Percentiles rank a stretch among this genome's conserved stretches.
Conservation (phyloP, 2,797 vertebrate species). For the Etheostoma perlongum region DNA sequence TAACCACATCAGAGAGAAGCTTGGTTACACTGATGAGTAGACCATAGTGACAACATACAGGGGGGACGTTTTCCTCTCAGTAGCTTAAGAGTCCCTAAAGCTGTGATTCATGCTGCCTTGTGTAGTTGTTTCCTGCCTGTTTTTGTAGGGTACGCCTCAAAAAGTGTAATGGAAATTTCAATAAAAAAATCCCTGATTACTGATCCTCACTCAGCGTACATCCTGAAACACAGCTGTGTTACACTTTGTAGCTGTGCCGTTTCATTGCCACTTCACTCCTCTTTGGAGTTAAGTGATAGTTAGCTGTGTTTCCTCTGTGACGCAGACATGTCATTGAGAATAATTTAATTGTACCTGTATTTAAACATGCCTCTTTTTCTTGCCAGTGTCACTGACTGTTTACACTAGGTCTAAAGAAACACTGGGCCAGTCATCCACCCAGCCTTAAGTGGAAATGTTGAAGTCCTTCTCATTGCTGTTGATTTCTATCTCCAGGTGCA, state of each 20-base stretch:
- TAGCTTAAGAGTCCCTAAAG: constrained; percentile 56
- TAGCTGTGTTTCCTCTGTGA: constrained; percentile 30
- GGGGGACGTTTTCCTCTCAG: constrained; percentile 42
- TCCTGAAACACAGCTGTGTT: constrained; percentile 45
- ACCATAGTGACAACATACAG: constrained; percentile 36
- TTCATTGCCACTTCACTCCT: constrained; percentile 18
- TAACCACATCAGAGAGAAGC: constrained; percentile 68
- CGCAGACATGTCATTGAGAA: background rate
- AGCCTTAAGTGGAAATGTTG: constrained; percentile 3
- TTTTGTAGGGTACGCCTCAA: constrained; percentile 36
- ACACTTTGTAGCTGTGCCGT: background rate
- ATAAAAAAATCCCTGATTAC: constrained; percentile 67
- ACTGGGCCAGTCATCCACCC: background rate
- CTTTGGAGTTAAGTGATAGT: constrained; percentile 19
- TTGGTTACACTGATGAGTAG: constrained; percentile 55
- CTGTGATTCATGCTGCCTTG: constrained; percentile 67
- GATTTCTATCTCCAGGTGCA: constrained; percentile 88
- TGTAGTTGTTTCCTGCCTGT: constrained; percentile 50
- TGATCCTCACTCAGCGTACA: constrained; percentile 36
- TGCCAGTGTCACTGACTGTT: constrained; percentile 5
- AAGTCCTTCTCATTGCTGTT: constrained; percentile 26
- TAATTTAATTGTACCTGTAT: constrained; percentile 30
- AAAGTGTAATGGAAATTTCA: constrained; percentile 66
- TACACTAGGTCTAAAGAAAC: constrained; percentile 5
- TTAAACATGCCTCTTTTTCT: constrained; percentile 15